Evolutionary conservation across 2,113 vertebrate genomes (phyloP), one percentile per base, ranked within the genome.

Genomic region (Tinamus guttatus): DNA sequence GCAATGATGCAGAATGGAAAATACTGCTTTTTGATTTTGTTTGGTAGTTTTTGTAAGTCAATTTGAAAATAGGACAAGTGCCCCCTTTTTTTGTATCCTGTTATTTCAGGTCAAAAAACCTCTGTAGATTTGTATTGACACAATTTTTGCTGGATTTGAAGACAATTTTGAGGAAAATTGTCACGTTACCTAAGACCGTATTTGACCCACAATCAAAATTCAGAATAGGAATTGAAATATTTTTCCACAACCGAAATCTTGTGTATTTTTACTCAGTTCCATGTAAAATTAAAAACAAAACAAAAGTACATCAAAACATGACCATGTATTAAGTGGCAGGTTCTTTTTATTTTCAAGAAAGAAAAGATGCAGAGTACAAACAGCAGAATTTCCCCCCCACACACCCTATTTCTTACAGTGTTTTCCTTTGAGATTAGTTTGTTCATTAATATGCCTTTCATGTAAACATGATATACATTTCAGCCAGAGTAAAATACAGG

Each of bases 401-500:
- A 12, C 12, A 27, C 6, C 14, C 8, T 68, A 4, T 25, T 77
- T 85, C 45, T 56, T 20, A 7, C 10, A 1, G 4, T 9, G 14
- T 51, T 52, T 5, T 59, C 80, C 73, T 34, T 32, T 75, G 45
- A 36, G 75, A 78, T 71, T 47, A 75, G 65, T 67, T 95, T 52
- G 49, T 79, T 88, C 65, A 24, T 60, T 74, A 91, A 85, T 94
- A 70, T 2, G 9, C 58, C 59, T 89, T 89, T 93, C 80, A 81
- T 18, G 1, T 90, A 92, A 87, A 38, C 60, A 76, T 54, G 80
- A 90, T 90, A 12, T 81, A 62, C 10, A 1, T 78, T 81, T 91
- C 69, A 90, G 95, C 91, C 82, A 51, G 49, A 95, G 62, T 90
- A 71, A 92, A 97, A 89, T 80, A 85, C 18, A 2, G 67, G 84